These are phyloP conservation scores for Falco rusticolus DNA, from an alignment of 2,797 vertebrate species.

Conservation along the genomic window DNA sequence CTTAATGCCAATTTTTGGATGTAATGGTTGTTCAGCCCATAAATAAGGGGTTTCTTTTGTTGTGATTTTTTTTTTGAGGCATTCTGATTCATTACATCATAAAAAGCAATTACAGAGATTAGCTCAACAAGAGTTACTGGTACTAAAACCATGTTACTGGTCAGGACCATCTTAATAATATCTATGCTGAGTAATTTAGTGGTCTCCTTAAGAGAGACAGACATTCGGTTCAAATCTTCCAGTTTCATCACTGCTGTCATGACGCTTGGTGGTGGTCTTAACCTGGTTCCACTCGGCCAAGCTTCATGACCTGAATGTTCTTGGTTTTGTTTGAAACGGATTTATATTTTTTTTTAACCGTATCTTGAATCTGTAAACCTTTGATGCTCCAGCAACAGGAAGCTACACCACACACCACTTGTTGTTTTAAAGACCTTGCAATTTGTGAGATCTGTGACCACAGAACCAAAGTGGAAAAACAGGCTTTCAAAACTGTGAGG, in stretches of 20 bases:
- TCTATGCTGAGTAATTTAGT: not conserved
- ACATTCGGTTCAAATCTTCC: not conserved
- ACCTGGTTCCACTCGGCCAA: not conserved
- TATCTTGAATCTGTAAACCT: not conserved
- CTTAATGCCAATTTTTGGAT: not conserved
- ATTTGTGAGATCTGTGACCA: not conserved
- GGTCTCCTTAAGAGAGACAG: not conserved
- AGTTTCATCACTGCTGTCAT: not conserved
- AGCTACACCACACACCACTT: not conserved
- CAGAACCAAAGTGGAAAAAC: not conserved
- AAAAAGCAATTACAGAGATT: constrained; percentile 32
- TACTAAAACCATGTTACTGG: not conserved
- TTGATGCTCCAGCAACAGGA: not conserved
- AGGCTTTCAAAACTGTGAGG: not conserved
- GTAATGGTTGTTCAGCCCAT: not conserved
- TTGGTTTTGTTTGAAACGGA: not conserved
- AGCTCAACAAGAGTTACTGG: not conserved
- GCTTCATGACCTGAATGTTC: not conserved
- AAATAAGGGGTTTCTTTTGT: not conserved
- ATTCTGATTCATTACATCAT: not conserved
- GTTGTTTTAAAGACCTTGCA: not conserved
- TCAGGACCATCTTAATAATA: not conserved
- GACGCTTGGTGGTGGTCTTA: not conserved
- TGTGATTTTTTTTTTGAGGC: not conserved
- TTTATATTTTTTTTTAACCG: not conserved